A percentile compares a stretch with the other conserved stretches of the same genome.
Evolutionary conservation across 2,888 invertebrate species (phyloP).

Genomic region (Syritta pipiens): DNA sequence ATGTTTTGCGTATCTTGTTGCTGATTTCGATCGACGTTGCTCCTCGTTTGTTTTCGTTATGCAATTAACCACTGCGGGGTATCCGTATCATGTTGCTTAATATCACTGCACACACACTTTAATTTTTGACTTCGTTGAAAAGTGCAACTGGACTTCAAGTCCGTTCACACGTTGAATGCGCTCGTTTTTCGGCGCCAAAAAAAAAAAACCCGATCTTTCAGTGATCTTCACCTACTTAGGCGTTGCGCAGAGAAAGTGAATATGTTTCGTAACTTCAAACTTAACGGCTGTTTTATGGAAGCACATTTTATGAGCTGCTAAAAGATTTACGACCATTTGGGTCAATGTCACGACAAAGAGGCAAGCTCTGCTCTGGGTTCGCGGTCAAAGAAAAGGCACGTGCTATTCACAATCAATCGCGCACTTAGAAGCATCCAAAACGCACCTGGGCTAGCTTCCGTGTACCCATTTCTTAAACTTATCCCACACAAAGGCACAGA

Average conservation of each 20-base stretch:
- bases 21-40: constrained; percentile 9
- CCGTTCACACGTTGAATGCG: constrained; percentile 10
- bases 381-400: no score
- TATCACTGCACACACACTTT: constrained; percentile 19
- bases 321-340: not conserved
- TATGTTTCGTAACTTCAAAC: constrained; percentile 35
- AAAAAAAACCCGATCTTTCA: constrained; percentile 25
- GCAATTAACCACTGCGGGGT: constrained; percentile 36
- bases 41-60: constrained; percentile 29
- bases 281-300: constrained; percentile 4
- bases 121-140: constrained; percentile 20
- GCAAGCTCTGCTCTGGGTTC: no score
- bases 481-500: no score
- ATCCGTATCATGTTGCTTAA: constrained; percentile 49
- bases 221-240: constrained; percentile 48
- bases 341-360: not conserved
- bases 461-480: constrained; percentile 20
- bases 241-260: constrained; percentile 32
- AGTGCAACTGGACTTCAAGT: constrained; percentile 46
- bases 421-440: not conserved
- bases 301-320: constrained; percentile 13
- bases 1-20: constrained; percentile 45
- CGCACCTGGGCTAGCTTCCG: constrained; percentile 16
- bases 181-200: constrained; percentile 43
- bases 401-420: no score